A percentile compares a stretch with the other conserved stretches of the same genome.
These are phyloP conservation scores for Ectropis crepuscularia DNA, from an alignment of 2,888 invertebrate genomes.

Conservation along the genomic window DNA sequence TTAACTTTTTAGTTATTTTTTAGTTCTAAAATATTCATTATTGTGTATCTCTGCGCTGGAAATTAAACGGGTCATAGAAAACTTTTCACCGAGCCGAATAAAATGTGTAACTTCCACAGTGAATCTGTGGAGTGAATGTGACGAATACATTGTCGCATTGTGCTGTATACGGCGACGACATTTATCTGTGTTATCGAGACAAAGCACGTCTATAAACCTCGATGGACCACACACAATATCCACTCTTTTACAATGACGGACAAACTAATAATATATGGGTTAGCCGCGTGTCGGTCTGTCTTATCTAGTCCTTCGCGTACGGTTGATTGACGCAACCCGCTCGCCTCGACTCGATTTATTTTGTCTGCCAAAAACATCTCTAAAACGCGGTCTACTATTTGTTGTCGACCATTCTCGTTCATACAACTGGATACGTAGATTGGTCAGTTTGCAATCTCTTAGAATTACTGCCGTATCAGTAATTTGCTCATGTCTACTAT, in stretches of 20 bases:
- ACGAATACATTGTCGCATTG: conserved; percentile 76
- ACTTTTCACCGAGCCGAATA: conserved; percentile 50
- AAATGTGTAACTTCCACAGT: conserved; percentile 67
- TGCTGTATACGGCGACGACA: conserved; percentile 78
- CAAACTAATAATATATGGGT: conserved; percentile 78
- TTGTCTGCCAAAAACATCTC: conserved; percentile 60
- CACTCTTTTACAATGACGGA: conserved; percentile 71
- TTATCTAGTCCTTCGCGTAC: conserved; percentile 67
- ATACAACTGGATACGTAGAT: conserved; percentile 15
- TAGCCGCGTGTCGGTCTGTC: conserved; percentile 67
- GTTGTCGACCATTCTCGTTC: conserved; percentile 9
- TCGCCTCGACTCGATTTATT: conserved; percentile 54
- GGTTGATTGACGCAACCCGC: conserved; percentile 68
- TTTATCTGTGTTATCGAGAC: conserved; percentile 84
- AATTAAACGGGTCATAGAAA: conserved; percentile 47
- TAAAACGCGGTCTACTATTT: conserved; percentile 37
- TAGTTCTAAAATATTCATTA: conserved; percentile 45
- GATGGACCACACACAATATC: conserved; percentile 84
- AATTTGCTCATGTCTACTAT: conserved; percentile 28
- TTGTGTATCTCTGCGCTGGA: conserved; percentile 25
- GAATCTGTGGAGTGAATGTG: conserved; percentile 77
- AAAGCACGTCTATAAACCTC: conserved; percentile 80
- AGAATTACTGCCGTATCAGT: conserved; percentile 22
- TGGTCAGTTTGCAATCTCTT: conserved; percentile 11
- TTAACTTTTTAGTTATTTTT: conserved; percentile 63